phyloP scores from a whole-genome alignment of 1,140 invertebrate genomes.

The Pseudomyrmex flavicornis region DNA sequence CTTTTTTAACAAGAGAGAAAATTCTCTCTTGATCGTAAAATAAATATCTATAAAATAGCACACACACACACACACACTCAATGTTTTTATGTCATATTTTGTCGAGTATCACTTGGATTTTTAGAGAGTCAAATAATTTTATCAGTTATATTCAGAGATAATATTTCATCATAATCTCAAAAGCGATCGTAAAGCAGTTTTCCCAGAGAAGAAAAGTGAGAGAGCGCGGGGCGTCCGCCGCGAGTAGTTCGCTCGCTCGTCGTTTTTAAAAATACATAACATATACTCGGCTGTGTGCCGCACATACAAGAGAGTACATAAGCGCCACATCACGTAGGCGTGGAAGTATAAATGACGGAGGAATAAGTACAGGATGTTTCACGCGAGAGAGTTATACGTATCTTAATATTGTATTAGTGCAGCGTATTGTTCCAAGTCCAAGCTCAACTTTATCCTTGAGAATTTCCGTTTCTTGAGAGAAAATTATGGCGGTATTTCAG shows the following conservation, averaged over 20 bases:
- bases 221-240: not conserved
- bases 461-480: constrained; percentile 12
- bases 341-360: constrained; percentile 26
- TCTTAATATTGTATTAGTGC: constrained; percentile 22
- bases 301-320: not conserved
- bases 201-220: constrained; percentile 38
- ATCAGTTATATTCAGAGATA: constrained; percentile 14
- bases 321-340: not conserved
- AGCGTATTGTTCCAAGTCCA: constrained; percentile 20
- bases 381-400: constrained; percentile 21
- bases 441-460: constrained; percentile 14
- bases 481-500: constrained; percentile 42
- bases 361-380: constrained; percentile 38
- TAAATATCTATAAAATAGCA: not conserved
- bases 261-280: constrained; percentile 57
- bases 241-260: not conserved
- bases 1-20: not conserved
- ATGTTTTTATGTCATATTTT: not conserved
- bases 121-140: constrained; percentile 2
- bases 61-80: not conserved
- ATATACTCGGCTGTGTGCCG: not conserved
- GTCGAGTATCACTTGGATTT: not conserved
- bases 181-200: constrained; percentile 60
- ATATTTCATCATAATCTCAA: constrained; percentile 35
- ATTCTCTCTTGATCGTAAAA: not conserved